Evolutionary conservation across 1,140 invertebrate genomes (phyloP), one percentile per base, ranked within the genome.

Genomic region (Papilio machaon): DNA sequence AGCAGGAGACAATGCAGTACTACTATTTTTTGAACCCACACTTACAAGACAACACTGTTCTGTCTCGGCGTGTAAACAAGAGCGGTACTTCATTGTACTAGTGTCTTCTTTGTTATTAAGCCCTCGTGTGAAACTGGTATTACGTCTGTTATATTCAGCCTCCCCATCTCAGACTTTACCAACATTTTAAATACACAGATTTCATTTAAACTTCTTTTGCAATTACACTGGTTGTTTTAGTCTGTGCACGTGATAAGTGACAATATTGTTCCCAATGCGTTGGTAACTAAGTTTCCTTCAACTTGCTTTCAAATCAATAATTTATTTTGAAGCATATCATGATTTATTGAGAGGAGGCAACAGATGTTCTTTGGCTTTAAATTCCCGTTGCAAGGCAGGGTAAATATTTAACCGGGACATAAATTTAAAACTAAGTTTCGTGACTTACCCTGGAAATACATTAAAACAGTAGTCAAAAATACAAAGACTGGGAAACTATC

Each of bases 401-500:
- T 64, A 64, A 64, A 79, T 64, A 46, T 79, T 79, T 64, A 79
- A 79, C 19, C n/a, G 23, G 52, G 75, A 58, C 54, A 79, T 79
- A 79, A 79, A 79, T 79, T 79, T 46, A 23, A 46, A 64, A 79
- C 58, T 64, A 79, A 79, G 30, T 79, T 64, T 64, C 77, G 77
- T 79, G 77, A 79, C 77, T 79, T 67, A 79, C n/a, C 77, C 17
- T 52, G 3, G 5, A 54, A 58, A 60, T 67, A 79, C 77, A 79
- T 79, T 79, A 79, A 79, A 79, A 79, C 77, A 67, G 77, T 64
- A 67, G 77, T 79, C 77, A 79, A 79, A 78, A 79, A 79, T 79
- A 79, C 77, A 79, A 64, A 47, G 77, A 79, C 75, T 52, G 30
- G 23, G 75, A 60, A 83, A 83, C 84, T 83, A 83, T 82, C 80